These are phyloP conservation scores for Pseudopipra pipra DNA, from an alignment of 2,113 vertebrate species.

Conservation along the genomic window DNA sequence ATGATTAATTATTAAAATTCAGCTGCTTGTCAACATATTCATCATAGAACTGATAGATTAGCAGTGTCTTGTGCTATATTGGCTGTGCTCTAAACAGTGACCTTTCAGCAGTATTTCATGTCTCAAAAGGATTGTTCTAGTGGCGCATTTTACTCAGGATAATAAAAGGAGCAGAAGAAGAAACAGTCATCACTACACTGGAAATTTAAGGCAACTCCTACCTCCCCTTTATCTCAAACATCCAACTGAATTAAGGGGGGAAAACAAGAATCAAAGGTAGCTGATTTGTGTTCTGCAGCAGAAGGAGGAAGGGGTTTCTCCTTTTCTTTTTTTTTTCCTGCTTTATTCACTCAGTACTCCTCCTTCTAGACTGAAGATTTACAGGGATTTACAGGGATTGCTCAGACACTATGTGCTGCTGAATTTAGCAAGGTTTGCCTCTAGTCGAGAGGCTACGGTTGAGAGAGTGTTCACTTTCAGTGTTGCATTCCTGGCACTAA, in stretches of 20 bases:
- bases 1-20: slow-evolving; percentile 76
- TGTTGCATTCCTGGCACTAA: not conserved
- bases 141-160: slow-evolving; percentile 13
- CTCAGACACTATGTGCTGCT: not conserved
- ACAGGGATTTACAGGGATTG: not conserved
- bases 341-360: not conserved
- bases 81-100: slow-evolving; percentile 52
- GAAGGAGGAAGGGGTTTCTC: not conserved
- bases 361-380: not conserved
- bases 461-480: not conserved
- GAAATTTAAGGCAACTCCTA: slow-evolving; percentile 1
- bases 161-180: slow-evolving; percentile 1
- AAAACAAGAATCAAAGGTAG: not conserved
- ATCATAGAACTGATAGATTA: slow-evolving; percentile 52
- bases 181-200: not conserved
- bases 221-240: not conserved
- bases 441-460: not conserved
- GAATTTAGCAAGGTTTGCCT: not conserved
- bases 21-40: slow-evolving; percentile 62
- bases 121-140: slow-evolving; percentile 47
- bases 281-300: not conserved
- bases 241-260: not conserved
- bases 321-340: not conserved
- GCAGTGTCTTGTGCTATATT: slow-evolving; percentile 16
- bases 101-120: slow-evolving; percentile 56